Percentiles rank a stretch among this genome's conserved stretches.
Conservation (phyloP, 2,113 vertebrate genomes). For the Pomatorhinus ruficollis region DNA sequence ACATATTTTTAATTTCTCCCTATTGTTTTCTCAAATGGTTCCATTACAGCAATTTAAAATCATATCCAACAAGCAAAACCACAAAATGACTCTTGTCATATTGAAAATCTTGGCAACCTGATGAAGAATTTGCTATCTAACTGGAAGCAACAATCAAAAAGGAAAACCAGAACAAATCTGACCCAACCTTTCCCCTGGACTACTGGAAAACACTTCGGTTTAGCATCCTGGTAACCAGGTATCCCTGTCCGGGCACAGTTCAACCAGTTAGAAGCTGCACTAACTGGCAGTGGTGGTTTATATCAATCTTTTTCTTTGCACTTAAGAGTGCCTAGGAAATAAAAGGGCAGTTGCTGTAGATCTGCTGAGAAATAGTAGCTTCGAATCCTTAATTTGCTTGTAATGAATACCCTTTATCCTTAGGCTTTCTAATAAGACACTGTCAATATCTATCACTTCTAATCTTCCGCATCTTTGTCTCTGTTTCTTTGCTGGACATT, state of each 20-base stretch:
- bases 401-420: background rate
- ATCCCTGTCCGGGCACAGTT: background rate
- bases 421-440: background rate
- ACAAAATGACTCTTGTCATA: background rate
- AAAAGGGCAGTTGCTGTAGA: background rate
- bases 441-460: background rate
- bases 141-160: background rate
- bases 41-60: constrained; percentile 21
- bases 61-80: constrained; percentile 17
- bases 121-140: background rate
- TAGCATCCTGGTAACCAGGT: background rate
- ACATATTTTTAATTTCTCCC: constrained; percentile 51
- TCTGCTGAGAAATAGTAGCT: background rate
- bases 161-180: background rate
- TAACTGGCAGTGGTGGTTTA: background rate
- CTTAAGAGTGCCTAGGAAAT: background rate
- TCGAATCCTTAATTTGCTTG: background rate
- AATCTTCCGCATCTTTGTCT: background rate
- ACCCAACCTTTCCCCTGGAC: background rate
- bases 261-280: background rate
- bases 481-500: background rate
- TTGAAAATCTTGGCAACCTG: constrained; percentile 16
- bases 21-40: constrained; percentile 44
- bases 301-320: background rate
- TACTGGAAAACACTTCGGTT: background rate